Base-by-base conservation (phyloP, 2,797 vertebrate species). In the Chloroceryle amazona region DNA sequence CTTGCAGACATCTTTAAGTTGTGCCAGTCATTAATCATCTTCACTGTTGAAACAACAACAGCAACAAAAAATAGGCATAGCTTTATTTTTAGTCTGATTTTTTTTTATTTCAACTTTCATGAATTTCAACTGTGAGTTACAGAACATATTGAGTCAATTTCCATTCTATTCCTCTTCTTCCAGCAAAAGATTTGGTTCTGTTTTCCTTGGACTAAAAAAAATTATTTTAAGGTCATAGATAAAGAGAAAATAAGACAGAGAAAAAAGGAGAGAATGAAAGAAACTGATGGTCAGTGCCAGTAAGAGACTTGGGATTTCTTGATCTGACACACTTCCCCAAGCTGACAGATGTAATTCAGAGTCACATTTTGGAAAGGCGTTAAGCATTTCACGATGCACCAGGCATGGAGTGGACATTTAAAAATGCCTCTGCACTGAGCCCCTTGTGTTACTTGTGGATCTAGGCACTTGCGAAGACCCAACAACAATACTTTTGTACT, bases 51-150 rank as follows among this genome's bases (percentile, higher is more conserved):
- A 26, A 33, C 29, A 31, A 17, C 41, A 37, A 31, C 33, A 37
- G 47, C 16, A 49, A 18, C 10, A 47, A 47, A 26, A 51, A 51
- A 51, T n/a, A 19, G 22, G 3, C 54, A 58, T 29, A 66, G 28
- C 9, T 82, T 92, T 91, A 70, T 73, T 93, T 96, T 95, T 76
- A 19, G 19, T 86, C 46, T 68, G 86, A 92, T 91, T 73, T 84
- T 86, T 31, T 81, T 65, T 86, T 78, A 92, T 90, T 95, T 86
- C 62, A 79, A 7, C 73, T 95, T 89, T 66, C 54, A 28, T 39
- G 71, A 61, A 92, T 92, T 73, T 86, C 73, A 81, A 10, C 35
- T 81, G 37, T 73, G 76, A 75, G 46, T 29, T 90, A 72, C 39
- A 72, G 86, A 92, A 72, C 60, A 89, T 37, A 58, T 10, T 84